A percentile compares a stretch with the other conserved stretches of the same genome.
These are phyloP conservation scores for Xanthia togata DNA, from an alignment of 2,888 invertebrate genomes.

Conservation along the genomic window DNA sequence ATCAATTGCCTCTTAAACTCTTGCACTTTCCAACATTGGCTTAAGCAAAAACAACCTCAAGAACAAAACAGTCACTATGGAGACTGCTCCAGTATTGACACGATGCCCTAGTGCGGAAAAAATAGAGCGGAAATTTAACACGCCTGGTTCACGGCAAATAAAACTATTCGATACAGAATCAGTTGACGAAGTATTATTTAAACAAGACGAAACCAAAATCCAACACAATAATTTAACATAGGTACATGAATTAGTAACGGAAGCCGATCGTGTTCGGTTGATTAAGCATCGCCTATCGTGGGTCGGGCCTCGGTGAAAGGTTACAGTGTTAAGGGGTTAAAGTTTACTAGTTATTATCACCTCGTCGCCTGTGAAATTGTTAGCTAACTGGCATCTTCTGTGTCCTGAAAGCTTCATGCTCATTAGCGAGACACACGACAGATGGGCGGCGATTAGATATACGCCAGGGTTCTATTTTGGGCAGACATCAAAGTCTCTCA, in stretches of 20 bases:
- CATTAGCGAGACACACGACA: constrained; percentile 39
- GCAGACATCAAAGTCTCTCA: constrained; percentile 42
- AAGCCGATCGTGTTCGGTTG: constrained; percentile 58
- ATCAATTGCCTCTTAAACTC: constrained; percentile 15
- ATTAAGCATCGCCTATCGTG: constrained; percentile 57
- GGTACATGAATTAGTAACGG: constrained; percentile 61
- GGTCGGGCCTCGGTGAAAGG: constrained; percentile 52
- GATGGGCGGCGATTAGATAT: constrained; percentile 15
- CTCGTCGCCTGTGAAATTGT: constrained; percentile 48
- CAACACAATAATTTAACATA: constrained; percentile 53
- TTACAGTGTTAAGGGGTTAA: constrained; percentile 47
- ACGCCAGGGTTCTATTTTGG: constrained; percentile 40
- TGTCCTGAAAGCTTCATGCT: constrained; percentile 27
- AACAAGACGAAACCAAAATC: constrained; percentile 34
- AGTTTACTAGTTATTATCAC: constrained; percentile 60
- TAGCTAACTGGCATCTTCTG: constrained; percentile 25
- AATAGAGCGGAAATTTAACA: constrained; percentile 44
- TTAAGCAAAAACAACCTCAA: constrained; percentile 1
- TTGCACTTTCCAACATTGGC: not conserved
- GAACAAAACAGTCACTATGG: constrained; percentile 22
- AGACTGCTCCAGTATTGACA: constrained; percentile 37
- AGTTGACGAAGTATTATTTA: constrained; percentile 48
- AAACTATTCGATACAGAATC: constrained; percentile 49
- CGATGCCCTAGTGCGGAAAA: constrained; percentile 45
- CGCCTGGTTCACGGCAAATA: constrained; percentile 50